Evolutionary conservation across 2,888 invertebrate species (phyloP), one percentile per base, ranked within the genome.

Genomic region (Drosophila paracracens): DNA sequence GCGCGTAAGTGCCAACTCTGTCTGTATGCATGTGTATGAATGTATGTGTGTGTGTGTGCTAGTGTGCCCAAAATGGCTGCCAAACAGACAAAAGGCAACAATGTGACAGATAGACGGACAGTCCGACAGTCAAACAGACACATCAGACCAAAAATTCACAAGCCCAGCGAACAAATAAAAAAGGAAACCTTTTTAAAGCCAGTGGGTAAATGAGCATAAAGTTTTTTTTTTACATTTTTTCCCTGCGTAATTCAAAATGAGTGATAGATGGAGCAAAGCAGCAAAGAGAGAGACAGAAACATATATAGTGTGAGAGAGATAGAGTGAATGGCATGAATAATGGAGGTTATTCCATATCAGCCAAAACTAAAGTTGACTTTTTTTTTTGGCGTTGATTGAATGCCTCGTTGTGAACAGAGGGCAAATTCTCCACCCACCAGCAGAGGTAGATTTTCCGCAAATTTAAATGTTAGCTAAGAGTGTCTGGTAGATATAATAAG

Each of bases 171-270:
- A 57, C 10, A 57, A 57, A 57, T 57, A 31, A 51, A 59, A 38
- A 61, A 66, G 60, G 70, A 75, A 80, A 74, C 70, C 70, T 84
- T 71, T 86, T 83, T 84, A 80, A 83, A 83, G 88, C 85, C 82
- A 61, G 74, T 52, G 72, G 79, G 67, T 70, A 86, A 87, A 70
- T 78, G 80, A 80, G 80, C 82, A 71, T 73, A 82, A 84, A 82
- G 78, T 80, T 82, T 54, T 56, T 66, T 61, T 63, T 79, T 57
- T 57, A 51, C 16, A 16, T 40, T 56, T 36, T 36, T 53, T 73
- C 4, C 1, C 40, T 31, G 67, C 50, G 68, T 67, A 52, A 62
- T 78, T 52, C 56, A 48, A 38, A 73, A 70, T 67, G 64, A 71
- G 40, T 69, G 70, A 81, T 67, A 70, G 70, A 81, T 70, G 56